phyloP scores from a whole-genome alignment of 2,113 vertebrate genomes.

The Notarius lentiginosus region DNA sequence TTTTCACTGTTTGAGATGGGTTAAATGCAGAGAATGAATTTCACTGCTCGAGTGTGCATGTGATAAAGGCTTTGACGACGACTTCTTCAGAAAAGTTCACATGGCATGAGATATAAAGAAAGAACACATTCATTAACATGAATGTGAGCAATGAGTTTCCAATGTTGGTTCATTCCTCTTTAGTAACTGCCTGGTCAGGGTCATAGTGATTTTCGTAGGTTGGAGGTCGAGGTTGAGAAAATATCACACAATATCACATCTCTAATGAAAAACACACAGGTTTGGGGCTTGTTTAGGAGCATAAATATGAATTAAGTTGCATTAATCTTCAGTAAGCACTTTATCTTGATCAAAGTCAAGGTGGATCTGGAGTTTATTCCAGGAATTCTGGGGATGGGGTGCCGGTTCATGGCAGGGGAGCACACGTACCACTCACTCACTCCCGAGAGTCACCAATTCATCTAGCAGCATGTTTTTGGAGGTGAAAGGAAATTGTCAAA shows the following conservation, averaged over 20 bases:
- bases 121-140: neutral
- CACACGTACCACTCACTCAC: neutral
- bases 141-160: neutral
- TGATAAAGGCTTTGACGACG: no score
- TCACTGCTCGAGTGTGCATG: no score
- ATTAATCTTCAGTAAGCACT: neutral
- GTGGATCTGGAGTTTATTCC: neutral
- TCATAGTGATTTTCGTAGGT: neutral
- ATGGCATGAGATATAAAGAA: neutral
- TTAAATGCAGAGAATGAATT: no score
- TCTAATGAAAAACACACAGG: no score
- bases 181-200: neutral
- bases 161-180: neutral
- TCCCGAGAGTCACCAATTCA: no score
- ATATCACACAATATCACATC: neutral
- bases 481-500: neutral
- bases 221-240: neutral
- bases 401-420: neutral
- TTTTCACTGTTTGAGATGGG: no score
- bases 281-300: neutral
- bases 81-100: neutral
- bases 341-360: neutral
- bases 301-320: neutral
- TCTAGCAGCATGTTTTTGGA: neutral
- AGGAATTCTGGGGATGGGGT: neutral